phyloP scores from a whole-genome alignment of 2,797 vertebrate species.

The Tragopan temminckii region DNA sequence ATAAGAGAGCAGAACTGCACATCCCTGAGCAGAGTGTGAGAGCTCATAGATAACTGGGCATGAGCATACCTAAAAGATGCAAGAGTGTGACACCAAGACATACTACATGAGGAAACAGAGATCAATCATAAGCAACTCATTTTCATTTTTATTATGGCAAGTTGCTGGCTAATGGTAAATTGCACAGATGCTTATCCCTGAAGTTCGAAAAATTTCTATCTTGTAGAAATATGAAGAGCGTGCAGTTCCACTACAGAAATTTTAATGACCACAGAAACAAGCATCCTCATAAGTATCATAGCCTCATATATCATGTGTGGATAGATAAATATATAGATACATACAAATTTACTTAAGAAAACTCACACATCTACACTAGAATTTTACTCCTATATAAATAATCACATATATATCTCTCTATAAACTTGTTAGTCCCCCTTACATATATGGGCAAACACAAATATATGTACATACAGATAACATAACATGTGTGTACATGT shows the following conservation, averaged over 20 bases:
- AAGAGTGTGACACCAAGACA: background rate
- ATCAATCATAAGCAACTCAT: background rate
- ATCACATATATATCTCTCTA: background rate
- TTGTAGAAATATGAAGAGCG: background rate
- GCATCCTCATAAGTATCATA: background rate
- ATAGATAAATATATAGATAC: background rate
- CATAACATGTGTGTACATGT: background rate
- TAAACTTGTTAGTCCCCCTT: background rate
- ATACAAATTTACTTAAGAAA: background rate
- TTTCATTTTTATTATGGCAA: background rate
- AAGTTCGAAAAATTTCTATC: background rate
- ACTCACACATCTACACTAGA: background rate
- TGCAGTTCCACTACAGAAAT: background rate
- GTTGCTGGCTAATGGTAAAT: background rate
- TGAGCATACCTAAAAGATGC: background rate
- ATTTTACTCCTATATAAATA: background rate
- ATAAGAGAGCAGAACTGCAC: rapidly evolving
- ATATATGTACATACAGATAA: background rate
- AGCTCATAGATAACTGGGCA: background rate
- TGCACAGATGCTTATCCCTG: background rate
- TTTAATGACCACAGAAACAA: background rate
- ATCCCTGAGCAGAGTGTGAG: rapidly evolving
- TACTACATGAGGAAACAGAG: background rate
- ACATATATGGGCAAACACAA: background rate
- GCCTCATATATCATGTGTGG: background rate